Base-by-base conservation (phyloP, 1,140 invertebrate species). In the Penaeus japonicus region DNA sequence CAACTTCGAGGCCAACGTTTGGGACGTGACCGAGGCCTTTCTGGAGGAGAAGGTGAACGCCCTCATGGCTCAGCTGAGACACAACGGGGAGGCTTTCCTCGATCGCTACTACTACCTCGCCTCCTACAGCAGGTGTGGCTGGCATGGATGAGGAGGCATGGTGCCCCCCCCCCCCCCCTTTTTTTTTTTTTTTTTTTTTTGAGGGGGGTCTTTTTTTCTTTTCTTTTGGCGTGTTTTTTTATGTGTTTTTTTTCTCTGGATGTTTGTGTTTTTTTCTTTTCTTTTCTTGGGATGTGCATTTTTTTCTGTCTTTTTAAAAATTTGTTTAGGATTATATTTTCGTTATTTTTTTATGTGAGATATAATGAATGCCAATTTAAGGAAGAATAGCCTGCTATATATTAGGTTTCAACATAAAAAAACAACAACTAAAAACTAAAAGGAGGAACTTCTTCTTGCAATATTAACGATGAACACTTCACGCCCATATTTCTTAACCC, bases 61-160 rank as follows among this genome's bases (percentile, higher is more conserved):
- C 4, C 81, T 91, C 20, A 91, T 91, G 89, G 81, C 57, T 0
- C 89, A 89, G 22, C 88, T 91, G 1, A 57, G 90, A 20, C 89
- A 89, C 30, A 90, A 91, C 75, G 90, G 91, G 3, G 90, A 91
- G 85, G 91, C 91, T 17, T 91, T 92, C 80, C 81, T 91, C 32
- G 91, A 91, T 78, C 86, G 91, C 57, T 92, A 91, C 82, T 91
- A 90, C 85, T 92, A 92, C 87, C 89, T 91, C 1, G 91, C 91
- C n/a, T 89, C 91, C 47, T 91, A 91, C 80, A 90, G 89, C 84
- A 91, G 90, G 91, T 91, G 53, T 73, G 85, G 47, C 15, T 30
- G 30, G 2, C 12, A 55, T 65, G n/a, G n/a, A n/a, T 65, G 59
- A 65, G 59, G 59, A 24, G 59, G 27, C 4, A 4, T 3, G 4